These are phyloP conservation scores for Blennius ocellaris DNA, from an alignment of 2,113 vertebrate species.

Conservation along the genomic window DNA sequence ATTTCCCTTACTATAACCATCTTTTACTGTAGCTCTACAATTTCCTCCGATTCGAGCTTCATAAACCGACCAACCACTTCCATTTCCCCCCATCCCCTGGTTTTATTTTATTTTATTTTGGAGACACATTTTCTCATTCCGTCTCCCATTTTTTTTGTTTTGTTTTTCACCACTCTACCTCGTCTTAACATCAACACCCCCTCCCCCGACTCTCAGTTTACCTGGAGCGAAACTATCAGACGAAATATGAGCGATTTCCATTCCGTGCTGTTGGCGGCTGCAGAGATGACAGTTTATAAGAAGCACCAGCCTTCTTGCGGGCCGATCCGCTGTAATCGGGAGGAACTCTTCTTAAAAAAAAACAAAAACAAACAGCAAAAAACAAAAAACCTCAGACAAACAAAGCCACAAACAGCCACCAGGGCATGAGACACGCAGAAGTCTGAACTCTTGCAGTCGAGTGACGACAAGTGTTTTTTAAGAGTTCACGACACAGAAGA, in stretches of 20 bases:
- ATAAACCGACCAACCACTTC: conserved; percentile 19
- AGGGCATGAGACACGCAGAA: not conserved
- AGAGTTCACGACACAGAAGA: too few relatives aligned
- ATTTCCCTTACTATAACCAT: not conserved
- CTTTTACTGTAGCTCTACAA: not conserved
- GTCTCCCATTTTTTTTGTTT: conserved; percentile 33
- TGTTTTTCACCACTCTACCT: conserved; percentile 13
- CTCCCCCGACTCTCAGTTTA: conserved; percentile 27
- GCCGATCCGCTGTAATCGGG: conserved; percentile 14
- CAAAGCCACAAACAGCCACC: conserved; percentile 19
- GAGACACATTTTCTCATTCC: conserved; percentile 20
- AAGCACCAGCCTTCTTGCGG: conserved; percentile 40
- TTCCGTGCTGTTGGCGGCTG: conserved; percentile 44
- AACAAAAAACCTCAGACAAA: too few relatives aligned
- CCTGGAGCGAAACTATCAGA: conserved; percentile 28
- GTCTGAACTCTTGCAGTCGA: not conserved
- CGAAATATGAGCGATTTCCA: conserved; percentile 19
- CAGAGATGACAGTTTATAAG: conserved; percentile 50
- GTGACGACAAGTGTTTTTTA: not conserved
- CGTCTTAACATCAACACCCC: conserved; percentile 29
- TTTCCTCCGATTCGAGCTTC: conserved; percentile 8
- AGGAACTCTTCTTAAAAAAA: conserved; percentile 25
- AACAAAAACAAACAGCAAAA: too few relatives aligned
- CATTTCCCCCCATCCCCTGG: not conserved
- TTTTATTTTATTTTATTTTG: too few relatives aligned